phyloP scores from a whole-genome alignment of 2,113 vertebrate genomes.

The Neolamprologus cancellatus region DNA sequence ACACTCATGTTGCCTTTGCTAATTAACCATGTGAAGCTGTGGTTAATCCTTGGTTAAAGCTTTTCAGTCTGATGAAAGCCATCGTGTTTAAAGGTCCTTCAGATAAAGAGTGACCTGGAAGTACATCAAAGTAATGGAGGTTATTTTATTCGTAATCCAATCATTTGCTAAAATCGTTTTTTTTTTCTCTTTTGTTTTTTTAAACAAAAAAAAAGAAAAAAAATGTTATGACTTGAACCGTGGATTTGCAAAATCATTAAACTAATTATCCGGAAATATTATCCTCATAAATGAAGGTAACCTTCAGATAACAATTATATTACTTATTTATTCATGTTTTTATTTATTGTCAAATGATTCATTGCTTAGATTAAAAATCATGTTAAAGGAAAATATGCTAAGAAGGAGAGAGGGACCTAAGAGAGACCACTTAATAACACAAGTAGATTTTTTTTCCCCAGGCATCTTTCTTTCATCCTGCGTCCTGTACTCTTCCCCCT shows the following conservation, averaged over 20 bases:
- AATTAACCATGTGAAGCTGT: background rate
- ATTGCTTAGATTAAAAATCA: background rate
- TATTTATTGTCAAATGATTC: background rate
- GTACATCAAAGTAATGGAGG: background rate
- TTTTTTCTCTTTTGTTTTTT: background rate
- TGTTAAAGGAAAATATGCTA: background rate
- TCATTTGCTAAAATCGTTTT: background rate
- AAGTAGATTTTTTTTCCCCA: background rate
- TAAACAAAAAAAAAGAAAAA: fast-evolving
- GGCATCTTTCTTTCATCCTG: background rate
- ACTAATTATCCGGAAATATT: background rate
- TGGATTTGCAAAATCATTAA: background rate
- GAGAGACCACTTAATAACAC: background rate
- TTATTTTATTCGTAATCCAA: background rate
- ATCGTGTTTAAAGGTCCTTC: background rate
- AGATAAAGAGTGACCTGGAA: background rate
- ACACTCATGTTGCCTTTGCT: background rate
- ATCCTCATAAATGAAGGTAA: background rate
- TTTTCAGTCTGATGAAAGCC: background rate
- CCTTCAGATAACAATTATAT: background rate
- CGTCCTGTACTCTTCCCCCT: background rate
- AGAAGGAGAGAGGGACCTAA: background rate
- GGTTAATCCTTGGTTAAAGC: background rate
- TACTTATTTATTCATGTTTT: background rate
- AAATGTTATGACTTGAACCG: background rate